Percentiles rank a stretch among this genome's conserved stretches.
Evolutionary conservation across 2,797 vertebrate genomes (phyloP).

Genomic region (Micromesistius poutassou): DNA sequence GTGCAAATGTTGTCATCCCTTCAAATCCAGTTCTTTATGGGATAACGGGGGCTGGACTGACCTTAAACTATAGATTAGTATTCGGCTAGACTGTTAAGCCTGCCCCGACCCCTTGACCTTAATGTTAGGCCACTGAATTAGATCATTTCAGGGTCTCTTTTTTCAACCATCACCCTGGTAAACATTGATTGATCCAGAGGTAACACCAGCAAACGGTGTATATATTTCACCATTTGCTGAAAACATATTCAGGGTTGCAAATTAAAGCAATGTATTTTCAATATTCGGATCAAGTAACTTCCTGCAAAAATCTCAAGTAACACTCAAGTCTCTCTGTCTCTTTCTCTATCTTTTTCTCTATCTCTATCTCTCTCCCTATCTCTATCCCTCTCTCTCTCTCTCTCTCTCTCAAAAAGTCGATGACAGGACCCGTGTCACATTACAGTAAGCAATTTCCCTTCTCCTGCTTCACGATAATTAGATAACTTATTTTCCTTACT

Average conservation of each 20-base stretch:
- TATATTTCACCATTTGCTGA: no score
- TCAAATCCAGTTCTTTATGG: neutral
- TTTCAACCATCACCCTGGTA: neutral
- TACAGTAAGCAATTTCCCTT: neutral
- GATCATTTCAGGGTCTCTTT: neutral
- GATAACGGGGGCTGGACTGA: neutral
- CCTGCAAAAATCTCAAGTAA: no score
- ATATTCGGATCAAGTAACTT: no score
- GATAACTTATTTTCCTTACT: neutral
- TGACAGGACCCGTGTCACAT: neutral
- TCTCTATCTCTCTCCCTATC: no score
- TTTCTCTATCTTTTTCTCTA: no score
- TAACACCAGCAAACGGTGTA: neutral
- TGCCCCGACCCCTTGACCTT: neutral
- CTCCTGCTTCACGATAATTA: neutral
- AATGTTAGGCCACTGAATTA: neutral
- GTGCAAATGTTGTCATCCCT: neutral
- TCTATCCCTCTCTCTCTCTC: no score
- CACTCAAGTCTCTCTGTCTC: no score
- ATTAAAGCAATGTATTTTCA: neutral
- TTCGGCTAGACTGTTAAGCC: neutral
- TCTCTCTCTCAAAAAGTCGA: neutral
- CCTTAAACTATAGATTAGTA: conserved; percentile 1
- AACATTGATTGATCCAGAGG: neutral
- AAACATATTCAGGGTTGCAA: neutral